Base-by-base conservation (phyloP, 2,888 invertebrate genomes). In the Leptopilina drosophilae region DNA sequence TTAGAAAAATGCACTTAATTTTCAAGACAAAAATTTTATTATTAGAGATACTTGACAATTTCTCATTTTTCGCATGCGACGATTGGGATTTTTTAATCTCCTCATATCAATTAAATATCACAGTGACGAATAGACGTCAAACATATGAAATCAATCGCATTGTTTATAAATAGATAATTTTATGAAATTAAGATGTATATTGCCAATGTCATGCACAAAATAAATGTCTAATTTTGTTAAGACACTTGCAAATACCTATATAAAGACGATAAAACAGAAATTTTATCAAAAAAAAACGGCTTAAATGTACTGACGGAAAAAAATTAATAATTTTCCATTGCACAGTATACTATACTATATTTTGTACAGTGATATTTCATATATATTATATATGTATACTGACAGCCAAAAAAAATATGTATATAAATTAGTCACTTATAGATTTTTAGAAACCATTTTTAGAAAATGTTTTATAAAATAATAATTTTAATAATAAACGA, bases 291-390 rank as follows among this genome's bases (percentile, higher is more conserved):
- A 20, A 20, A 20, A 56, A 56, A 33, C 49, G 73, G 73, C 73
- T 73, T 56, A 73, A 33, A 73, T 73, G 33, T 33, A 33, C n/a
- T 73, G 73, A 73, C 26, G 62, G 46, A 78, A 67, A 73, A 20
- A 83, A 84, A 86, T 86, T 87, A 88, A 89, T 88, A 87, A 87
- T 81, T 84, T 33, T 86, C 84, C 66, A 85, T 84, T 86, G 86
- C 86, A 89, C 87, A 87, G 88, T 86, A 86, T 84, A 85, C 82
- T 85, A 86, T 84, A 87, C 82, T 88, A 89, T 89, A 89, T 89
- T 89, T 90, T 90, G 85, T 90, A 90, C 88, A 89, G 87, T 87
- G 84, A 86, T 87, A 85, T 87, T 87, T 82, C 86, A 87, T 20
- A 82, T 84, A 85, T 80, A 81, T 83, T 85, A 85, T 84, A 83